These are phyloP conservation scores for Plutomurus gul DNA, from an alignment of 1,140 invertebrate genomes.

Conservation along the genomic window DNA sequence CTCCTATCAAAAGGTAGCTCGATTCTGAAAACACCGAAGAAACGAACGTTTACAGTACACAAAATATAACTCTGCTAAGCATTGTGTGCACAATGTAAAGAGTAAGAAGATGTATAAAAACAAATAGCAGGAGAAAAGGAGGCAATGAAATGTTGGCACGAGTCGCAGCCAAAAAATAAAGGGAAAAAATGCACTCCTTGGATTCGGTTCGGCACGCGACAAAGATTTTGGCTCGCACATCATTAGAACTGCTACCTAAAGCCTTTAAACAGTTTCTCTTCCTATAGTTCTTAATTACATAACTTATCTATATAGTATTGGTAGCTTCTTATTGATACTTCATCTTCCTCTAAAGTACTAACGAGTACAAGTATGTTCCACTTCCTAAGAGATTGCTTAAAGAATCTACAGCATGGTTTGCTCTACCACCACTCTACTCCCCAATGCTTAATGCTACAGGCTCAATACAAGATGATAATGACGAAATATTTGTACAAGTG, in stretches of 20 bases:
- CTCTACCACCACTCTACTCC: no score
- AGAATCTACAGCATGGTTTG: no score
- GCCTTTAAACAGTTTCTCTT: neutral
- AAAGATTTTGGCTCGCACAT: neutral
- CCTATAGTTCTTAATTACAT: no score
- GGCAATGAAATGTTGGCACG: conserved; percentile 25
- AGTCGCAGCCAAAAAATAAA: conserved; percentile 14
- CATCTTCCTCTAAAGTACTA: no score
- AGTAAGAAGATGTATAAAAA: neutral
- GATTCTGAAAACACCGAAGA: neutral
- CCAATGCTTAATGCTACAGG: no score
- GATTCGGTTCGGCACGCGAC: conserved; percentile 25
- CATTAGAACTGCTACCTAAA: neutral
- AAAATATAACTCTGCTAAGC: no score
- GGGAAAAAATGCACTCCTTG: conserved; percentile 9
- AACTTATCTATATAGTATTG: no score
- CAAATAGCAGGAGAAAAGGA: neutral
- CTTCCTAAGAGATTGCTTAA: no score
- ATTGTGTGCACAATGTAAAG: neutral
- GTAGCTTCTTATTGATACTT: no score
- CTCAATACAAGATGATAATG: no score
- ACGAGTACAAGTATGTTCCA: neutral
- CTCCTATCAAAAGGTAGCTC: no score
- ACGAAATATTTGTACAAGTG: neutral
- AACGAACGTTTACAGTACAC: no score